Evolutionary conservation across 2,113 vertebrate genomes (phyloP), one percentile per base, ranked within the genome.

Genomic region (Urocynchramus pylzowi): DNA sequence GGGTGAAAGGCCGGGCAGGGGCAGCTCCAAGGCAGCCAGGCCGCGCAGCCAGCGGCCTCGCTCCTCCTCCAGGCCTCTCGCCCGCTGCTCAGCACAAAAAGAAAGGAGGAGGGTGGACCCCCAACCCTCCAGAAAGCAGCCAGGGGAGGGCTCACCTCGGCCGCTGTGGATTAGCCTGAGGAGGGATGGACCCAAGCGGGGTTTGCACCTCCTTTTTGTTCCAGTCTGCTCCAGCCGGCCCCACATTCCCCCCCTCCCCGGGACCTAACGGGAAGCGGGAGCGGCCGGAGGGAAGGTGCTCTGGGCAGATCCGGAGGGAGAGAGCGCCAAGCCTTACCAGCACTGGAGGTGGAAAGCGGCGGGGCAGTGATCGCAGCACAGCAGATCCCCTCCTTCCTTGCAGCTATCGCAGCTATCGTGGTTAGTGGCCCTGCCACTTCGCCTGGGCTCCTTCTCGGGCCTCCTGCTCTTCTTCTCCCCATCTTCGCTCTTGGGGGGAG

Each of bases 401-500:
- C 99, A 99, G 95, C 99, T 99, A 96, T 99, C 99, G 94, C 99
- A 99, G 98, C 99, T 99, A 98, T 99, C 99, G 95, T 99, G 99
- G 98, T 99, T 99, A 93, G 99, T 99, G 97, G 99, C 99, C 97
- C 99, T 97, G 96, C 99, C 99, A 97, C 98, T 99, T 94, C 99
- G 98, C 97, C 99, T 98, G 70, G 98, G 98, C 97, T 99, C 99
- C 96, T 99, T 98, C 93, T 99, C 99, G 76, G 98, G 98, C 98
- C 98, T 98, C 96, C 98, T 98, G 95, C 98, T 98, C 97, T 98
- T 98, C 97, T 99, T 99, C 91, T 99, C 99, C 37, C 98, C 98
- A 82, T 99, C 99, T 92, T 99, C 99, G 33, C 99, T 99, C 98
- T 99, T 99, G 63, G 99, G 99, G 95, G 99, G 99, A 89, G 99